Percentiles rank a stretch among this genome's conserved stretches.
phyloP scores from a whole-genome alignment of 2,888 invertebrate species.

The Drosophila parthenogenetica region DNA sequence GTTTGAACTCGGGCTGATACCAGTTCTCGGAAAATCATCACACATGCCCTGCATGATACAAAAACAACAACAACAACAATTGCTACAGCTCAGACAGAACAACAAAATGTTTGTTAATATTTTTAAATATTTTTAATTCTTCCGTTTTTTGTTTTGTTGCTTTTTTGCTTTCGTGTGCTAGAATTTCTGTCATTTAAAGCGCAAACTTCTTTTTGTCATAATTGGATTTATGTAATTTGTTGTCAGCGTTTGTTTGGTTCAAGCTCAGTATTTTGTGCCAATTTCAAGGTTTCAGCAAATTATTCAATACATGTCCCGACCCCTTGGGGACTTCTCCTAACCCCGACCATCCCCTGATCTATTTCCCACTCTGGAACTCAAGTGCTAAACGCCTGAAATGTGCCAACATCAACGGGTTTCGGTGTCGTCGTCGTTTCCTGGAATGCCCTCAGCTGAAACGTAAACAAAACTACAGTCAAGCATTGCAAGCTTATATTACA shows the following conservation, averaged over 20 bases:
- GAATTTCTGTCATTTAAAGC: constrained; percentile 25
- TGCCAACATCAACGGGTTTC: constrained; percentile 63
- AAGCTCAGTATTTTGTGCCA: constrained; percentile 32
- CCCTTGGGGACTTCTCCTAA: background rate
- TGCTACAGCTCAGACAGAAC: background rate
- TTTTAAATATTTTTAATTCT: constrained; percentile 8
- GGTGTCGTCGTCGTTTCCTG: constrained; percentile 49
- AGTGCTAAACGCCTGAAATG: constrained; percentile 41
- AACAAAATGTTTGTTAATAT: constrained; percentile 31
- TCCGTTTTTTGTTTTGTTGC: background rate
- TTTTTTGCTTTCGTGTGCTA: constrained; percentile 28
- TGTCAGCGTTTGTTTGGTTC: constrained; percentile 44
- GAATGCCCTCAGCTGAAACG: constrained; percentile 43
- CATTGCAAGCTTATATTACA: constrained; percentile 2
- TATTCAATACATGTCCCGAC: constrained; percentile 48
- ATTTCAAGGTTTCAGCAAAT: constrained; percentile 74
- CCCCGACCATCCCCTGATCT: background rate
- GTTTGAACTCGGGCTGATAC: constrained; percentile 18
- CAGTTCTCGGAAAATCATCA: constrained; percentile 48
- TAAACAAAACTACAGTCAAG: constrained; percentile 31
- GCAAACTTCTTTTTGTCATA: constrained; percentile 33
- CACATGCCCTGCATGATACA: constrained; percentile 42
- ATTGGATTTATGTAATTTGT: constrained; percentile 51
- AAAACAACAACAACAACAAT: background rate
- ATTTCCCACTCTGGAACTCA: background rate